Evolutionary conservation across 23 tunicate species (phyloP).

Genomic region (Oikopleura albicans): DNA sequence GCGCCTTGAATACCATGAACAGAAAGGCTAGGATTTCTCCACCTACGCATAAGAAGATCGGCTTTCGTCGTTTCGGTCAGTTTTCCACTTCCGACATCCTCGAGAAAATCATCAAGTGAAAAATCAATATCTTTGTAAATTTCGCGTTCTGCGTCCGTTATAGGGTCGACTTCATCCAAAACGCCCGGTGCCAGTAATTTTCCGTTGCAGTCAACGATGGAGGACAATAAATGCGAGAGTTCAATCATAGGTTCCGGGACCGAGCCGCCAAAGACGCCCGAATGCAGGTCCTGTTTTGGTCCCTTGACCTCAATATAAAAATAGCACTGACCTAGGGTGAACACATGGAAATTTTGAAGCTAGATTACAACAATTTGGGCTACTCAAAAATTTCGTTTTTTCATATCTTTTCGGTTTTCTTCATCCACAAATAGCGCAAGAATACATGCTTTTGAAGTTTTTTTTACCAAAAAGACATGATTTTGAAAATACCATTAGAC

Average conservation of each 20-base stretch:
- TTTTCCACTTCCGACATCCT: not conserved
- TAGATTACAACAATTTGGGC: no score
- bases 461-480: no score
- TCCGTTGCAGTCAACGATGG: not conserved
- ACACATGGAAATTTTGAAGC: no score
- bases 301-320: not conserved
- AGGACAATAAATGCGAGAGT: not conserved
- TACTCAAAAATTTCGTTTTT: no score
- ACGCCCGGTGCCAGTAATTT: not conserved
- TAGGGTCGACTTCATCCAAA: not conserved
- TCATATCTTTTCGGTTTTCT: no score
- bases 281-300: not conserved
- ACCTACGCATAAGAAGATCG: not conserved
- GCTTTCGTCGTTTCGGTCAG: not conserved
- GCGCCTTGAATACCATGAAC: constrained; percentile 17
- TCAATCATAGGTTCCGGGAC: not conserved
- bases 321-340: not conserved
- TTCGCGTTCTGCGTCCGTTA: not conserved
- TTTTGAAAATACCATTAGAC: no score
- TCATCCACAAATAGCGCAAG: no score
- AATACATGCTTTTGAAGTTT: no score
- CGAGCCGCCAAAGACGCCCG: constrained; percentile 14
- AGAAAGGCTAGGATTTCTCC: not conserved
- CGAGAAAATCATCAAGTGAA: not conserved
- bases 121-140: not conserved